Percentiles rank a stretch among this genome's conserved stretches.
phyloP scores from a whole-genome alignment of 1,140 invertebrate genomes.

The Chrysomallon squamiferum region DNA sequence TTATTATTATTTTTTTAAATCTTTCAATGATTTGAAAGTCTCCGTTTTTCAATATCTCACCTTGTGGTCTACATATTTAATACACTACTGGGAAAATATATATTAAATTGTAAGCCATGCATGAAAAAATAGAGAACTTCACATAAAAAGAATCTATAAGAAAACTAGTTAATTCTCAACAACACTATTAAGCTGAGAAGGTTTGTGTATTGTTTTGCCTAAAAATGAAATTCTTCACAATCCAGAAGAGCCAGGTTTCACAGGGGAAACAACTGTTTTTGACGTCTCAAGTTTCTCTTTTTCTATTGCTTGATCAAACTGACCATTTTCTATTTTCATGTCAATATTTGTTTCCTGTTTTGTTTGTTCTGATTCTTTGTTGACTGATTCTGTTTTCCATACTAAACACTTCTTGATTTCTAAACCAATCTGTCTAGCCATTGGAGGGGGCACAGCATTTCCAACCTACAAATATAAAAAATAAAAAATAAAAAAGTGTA shows the following conservation, averaged over 20 bases:
- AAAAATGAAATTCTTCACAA: too few species aligned
- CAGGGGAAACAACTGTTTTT: neutral
- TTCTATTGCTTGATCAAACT: neutral
- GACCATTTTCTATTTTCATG: neutral
- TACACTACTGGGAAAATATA: too few species aligned
- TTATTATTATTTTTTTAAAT: too few species aligned
- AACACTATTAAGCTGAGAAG: too few species aligned
- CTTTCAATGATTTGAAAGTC: too few species aligned
- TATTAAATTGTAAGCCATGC: too few species aligned
- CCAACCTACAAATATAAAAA: conserved; percentile 68
- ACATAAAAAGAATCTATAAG: too few species aligned
- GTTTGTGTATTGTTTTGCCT: too few species aligned
- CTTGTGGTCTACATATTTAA: too few species aligned
- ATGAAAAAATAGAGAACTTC: too few species aligned
- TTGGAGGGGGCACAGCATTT: conserved; percentile 86
- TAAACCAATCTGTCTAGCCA: conserved; percentile 77
- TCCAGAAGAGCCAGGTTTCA: neutral
- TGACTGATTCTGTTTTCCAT: conserved; percentile 26
- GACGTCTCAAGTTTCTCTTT: neutral
- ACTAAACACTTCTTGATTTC: conserved; percentile 66
- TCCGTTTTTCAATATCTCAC: too few species aligned
- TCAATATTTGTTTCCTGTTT: neutral
- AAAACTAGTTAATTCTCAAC: too few species aligned
- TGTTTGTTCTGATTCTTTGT: neutral
- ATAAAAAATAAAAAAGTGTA: neutral